These are phyloP conservation scores for Drusus annulatus DNA, from an alignment of 1,140 invertebrate genomes.

Conservation along the genomic window DNA sequence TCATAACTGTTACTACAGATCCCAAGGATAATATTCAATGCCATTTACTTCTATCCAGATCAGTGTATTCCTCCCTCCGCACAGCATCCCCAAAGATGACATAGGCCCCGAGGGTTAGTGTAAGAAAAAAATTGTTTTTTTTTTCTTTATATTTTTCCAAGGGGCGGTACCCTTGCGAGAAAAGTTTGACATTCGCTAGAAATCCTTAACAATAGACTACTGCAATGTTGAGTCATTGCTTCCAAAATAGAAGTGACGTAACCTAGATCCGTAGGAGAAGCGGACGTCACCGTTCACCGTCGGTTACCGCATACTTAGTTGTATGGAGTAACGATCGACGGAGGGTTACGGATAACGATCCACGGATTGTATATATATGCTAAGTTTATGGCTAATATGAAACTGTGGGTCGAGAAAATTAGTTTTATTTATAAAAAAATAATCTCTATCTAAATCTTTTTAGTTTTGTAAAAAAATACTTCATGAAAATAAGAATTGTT, in stretches of 20 bases:
- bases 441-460: too few relatives aligned
- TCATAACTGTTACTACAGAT: too few relatives aligned
- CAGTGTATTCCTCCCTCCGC: too few relatives aligned
- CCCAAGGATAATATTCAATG: too few relatives aligned
- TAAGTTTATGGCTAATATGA: not conserved
- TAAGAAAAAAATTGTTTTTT: too few relatives aligned
- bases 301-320: not conserved
- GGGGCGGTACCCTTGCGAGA: too few relatives aligned
- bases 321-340: slow-evolving; percentile 4
- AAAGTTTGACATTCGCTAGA: slow-evolving; percentile 10
- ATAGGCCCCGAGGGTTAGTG: too few relatives aligned
- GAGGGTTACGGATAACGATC: slow-evolving; percentile 1
- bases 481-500: too few relatives aligned
- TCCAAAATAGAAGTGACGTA: slow-evolving; percentile 19
- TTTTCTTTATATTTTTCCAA: too few relatives aligned
- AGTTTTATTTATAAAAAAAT: not conserved
- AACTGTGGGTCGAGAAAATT: not conserved
- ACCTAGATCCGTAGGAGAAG: not conserved
- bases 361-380: not conserved
- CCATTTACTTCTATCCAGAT: too few relatives aligned
- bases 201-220: slow-evolving; percentile 2
- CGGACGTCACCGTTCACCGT: not conserved
- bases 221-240: slow-evolving; percentile 5
- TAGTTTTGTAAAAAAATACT: too few relatives aligned
- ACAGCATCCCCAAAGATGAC: too few relatives aligned